Base-by-base conservation (phyloP, 2,797 vertebrate genomes). In the Harpagifer antarcticus region DNA sequence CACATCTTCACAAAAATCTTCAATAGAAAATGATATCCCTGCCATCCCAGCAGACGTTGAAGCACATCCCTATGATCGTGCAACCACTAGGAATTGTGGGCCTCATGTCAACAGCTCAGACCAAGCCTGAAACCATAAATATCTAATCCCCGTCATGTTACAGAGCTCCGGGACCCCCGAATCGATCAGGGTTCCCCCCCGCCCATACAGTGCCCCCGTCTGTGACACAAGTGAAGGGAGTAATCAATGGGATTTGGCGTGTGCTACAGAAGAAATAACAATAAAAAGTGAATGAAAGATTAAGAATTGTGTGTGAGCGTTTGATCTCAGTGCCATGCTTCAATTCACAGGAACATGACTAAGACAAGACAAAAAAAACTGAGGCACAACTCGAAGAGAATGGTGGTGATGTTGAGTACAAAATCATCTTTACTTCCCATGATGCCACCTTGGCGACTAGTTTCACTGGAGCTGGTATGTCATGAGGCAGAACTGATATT, bases 131-230 rank as follows among this genome's bases (percentile, higher is more conserved):
- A 84, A 88, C 67, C 89, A 85, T 84, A 88, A 89, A 89, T 86
- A 83, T 86, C 79, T 81, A 85, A 90, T 86, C 88, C 79, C 73
- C 49, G 81, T 84, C 87, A 90, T 77, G 86, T 89, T 74, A 76
- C 73, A 53, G 74, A 72, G 69, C 84, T 82, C 79, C 1, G 65
- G 77, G 23, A 50, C 61, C 61, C 64, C 65, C 49, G 50, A 88
- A 91, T 89, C 74, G 69, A 88, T 88, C 82, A 64, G 65, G 53
- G 27, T 15, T 10, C 11, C 58, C 23, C 23, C 23, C 2, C 23
- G 49, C 49, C 9, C 31, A 47, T 66, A 43, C 14, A 13, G 48
- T 56, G 59, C 49, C 72, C 63, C 71, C 57, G 52, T 53, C 0
- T 62, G 64, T 73, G 82, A 79, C 84, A 84, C 20, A 20, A 67